phyloP scores from a whole-genome alignment of 2,888 invertebrate species.

The Amphipyra berbera region DNA sequence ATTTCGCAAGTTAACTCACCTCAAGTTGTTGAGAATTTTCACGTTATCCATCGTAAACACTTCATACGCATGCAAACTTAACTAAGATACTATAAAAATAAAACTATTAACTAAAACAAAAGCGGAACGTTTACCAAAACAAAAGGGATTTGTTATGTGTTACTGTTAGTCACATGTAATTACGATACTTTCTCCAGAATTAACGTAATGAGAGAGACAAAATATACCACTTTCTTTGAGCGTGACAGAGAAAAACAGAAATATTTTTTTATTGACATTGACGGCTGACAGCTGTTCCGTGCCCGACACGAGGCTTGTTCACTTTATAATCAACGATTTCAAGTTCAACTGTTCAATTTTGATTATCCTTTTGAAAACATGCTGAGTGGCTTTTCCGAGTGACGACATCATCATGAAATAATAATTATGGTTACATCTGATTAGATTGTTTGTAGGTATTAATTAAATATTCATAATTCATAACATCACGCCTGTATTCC shows the following conservation, averaged over 20 bases:
- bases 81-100: background rate
- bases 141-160: conserved; percentile 24
- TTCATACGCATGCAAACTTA: conserved; percentile 51
- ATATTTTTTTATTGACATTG: conserved; percentile 21
- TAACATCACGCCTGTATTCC: no score
- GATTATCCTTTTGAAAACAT: no score
- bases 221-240: fast-evolving
- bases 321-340: background rate
- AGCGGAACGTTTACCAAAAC: conserved; percentile 40
- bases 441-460: no score
- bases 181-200: conserved; percentile 46
- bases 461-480: no score
- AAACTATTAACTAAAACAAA: conserved; percentile 29
- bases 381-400: no score
- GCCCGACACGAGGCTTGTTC: background rate
- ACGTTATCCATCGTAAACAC: conserved; percentile 78
- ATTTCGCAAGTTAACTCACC: conserved; percentile 69
- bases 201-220: conserved; percentile 20
- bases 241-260: conserved; percentile 21
- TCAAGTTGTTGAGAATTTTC: conserved; percentile 80
- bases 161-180: background rate
- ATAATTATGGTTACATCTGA: no score
- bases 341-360: background rate
- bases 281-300: conserved; percentile 33
- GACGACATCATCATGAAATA: no score